Evolutionary conservation across 2,113 vertebrate genomes (phyloP).

Genomic region (Paraplagusia blochii): DNA sequence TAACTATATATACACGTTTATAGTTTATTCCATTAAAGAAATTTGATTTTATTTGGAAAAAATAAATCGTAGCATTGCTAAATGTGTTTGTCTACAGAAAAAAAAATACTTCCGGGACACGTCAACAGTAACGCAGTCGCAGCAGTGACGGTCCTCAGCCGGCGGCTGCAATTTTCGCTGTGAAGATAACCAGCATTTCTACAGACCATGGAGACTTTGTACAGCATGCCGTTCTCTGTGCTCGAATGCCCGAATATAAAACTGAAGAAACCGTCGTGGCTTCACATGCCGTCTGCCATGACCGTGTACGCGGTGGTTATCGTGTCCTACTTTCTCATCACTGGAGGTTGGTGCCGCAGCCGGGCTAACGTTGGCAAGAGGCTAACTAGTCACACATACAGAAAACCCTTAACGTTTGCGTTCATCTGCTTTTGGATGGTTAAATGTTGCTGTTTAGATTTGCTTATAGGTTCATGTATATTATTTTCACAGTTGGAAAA

Average conservation of each 20-base stretch:
- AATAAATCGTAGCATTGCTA: background rate
- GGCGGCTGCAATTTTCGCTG: background rate
- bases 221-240: slow-evolving; percentile 86
- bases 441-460: too few species aligned
- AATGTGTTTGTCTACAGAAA: background rate
- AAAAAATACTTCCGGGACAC: slow-evolving; percentile 71
- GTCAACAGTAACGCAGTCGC: slow-evolving; percentile 54
- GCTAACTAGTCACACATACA: background rate
- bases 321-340: slow-evolving; percentile 98
- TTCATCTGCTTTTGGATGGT: too few species aligned
- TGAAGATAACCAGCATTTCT: background rate
- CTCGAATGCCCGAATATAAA: slow-evolving; percentile 96
- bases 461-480: too few species aligned
- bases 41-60: too few species aligned
- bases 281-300: slow-evolving; percentile 98
- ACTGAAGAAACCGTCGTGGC: slow-evolving; percentile 94
- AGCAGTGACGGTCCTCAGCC: slow-evolving; percentile 2
- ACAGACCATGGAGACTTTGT: slow-evolving; percentile 85
- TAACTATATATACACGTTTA: too few species aligned
- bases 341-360: slow-evolving; percentile 82
- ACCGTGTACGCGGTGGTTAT: slow-evolving; percentile 95
- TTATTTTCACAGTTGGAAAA: too few species aligned
- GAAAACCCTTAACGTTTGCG: background rate
- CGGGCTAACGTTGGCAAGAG: slow-evolving; percentile 24
- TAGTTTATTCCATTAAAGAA: too few species aligned